Evolutionary conservation across 1,140 invertebrate species (phyloP).

Genomic region (Venustaconcha ellipsiformis): DNA sequence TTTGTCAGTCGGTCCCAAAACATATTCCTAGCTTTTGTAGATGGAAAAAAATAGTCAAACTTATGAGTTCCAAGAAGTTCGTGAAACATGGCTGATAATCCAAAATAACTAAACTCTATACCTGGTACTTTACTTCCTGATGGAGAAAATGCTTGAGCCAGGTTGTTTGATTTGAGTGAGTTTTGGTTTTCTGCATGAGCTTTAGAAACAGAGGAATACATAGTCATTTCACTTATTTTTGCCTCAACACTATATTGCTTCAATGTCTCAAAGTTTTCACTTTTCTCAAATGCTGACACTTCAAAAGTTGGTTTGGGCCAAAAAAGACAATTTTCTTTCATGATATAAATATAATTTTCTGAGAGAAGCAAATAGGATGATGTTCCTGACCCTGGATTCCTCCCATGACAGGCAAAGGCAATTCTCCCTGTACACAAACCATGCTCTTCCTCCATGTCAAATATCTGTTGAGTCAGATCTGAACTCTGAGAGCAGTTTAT

Average conservation of each 20-base stretch:
- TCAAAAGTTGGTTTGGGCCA: constrained; percentile 59
- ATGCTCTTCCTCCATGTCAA: constrained; percentile 41
- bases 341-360: constrained; percentile 54
- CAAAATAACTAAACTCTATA: constrained; percentile 38
- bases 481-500: constrained; percentile 49
- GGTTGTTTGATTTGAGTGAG: too few relatives aligned
- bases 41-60: constrained; percentile 47
- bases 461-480: constrained; percentile 50
- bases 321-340: constrained; percentile 45
- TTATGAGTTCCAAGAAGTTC: constrained; percentile 39
- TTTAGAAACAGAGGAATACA: constrained; percentile 20
- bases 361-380: constrained; percentile 50
- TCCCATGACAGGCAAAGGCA: constrained; percentile 40
- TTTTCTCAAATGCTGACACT: constrained; percentile 25
- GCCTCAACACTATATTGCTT: constrained; percentile 56
- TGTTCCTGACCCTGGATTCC: constrained; percentile 16
- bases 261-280: constrained; percentile 43
- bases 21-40: constrained; percentile 43
- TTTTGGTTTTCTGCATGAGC: too few relatives aligned
- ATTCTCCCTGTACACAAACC: constrained; percentile 51
- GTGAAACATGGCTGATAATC: constrained; percentile 52
- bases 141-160: not conserved
- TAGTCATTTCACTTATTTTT: constrained; percentile 57
- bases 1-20: constrained; percentile 58
- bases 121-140: not conserved